Evolutionary conservation across 2,888 invertebrate species (phyloP).

Genomic region (Nebria brevicollis): DNA sequence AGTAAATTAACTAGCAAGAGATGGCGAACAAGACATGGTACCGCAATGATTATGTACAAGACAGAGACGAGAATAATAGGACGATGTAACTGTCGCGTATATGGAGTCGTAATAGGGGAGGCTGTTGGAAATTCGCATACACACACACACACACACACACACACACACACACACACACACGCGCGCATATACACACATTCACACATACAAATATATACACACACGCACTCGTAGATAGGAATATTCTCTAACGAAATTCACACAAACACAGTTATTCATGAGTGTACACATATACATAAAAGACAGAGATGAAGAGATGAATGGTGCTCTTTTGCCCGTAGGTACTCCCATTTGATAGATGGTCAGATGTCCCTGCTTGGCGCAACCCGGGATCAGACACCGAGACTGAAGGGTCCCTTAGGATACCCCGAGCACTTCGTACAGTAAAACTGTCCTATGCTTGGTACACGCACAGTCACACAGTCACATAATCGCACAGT

Average conservation of each 20-base stretch:
- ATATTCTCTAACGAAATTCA: background rate
- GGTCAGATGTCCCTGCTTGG: constrained; percentile 59
- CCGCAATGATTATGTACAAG: constrained; percentile 13
- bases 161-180: background rate
- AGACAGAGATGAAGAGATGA: background rate
- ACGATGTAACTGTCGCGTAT: constrained; percentile 53
- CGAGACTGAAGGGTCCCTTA: constrained; percentile 60
- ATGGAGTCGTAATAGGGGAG: constrained; percentile 34
- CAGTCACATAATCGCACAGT: too few relatives aligned
- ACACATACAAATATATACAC: background rate
- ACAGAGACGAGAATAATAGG: constrained; percentile 36
- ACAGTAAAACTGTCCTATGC: background rate
- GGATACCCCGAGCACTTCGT: constrained; percentile 57
- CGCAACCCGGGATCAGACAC: constrained; percentile 58
- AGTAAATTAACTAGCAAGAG: constrained; percentile 55
- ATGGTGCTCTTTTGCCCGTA: constrained; percentile 12
- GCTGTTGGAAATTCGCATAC: background rate
- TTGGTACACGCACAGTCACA: background rate
- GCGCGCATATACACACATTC: background rate
- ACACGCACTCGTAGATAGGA: background rate
- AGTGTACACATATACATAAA: background rate
- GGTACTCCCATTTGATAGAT: constrained; percentile 55
- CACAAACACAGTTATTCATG: background rate
- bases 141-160: constrained; percentile 8
- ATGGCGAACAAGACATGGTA: constrained; percentile 50